phyloP scores from a whole-genome alignment of 1,140 invertebrate species.

The Drosophila suzukii region DNA sequence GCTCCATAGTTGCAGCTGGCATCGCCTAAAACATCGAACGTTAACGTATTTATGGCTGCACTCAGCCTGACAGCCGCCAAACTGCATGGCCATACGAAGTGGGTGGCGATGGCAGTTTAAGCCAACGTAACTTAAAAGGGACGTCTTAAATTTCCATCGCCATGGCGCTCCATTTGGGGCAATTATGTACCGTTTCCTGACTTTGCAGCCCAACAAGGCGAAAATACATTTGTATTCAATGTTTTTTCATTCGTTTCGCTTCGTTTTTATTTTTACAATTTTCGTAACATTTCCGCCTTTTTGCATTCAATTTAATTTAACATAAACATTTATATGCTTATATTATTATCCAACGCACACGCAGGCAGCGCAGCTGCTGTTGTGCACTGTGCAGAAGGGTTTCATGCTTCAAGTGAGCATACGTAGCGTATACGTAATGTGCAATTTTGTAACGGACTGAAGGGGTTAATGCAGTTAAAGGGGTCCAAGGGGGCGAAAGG shows the following conservation, averaged over 20 bases:
- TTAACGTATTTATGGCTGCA: conserved; percentile 79
- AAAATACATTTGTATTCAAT: conserved; percentile 39
- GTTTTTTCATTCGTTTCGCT: conserved; percentile 11
- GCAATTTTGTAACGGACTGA: conserved; percentile 62
- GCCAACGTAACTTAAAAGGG: conserved; percentile 36
- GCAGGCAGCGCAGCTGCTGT: conserved; percentile 39
- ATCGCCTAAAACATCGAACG: conserved; percentile 70
- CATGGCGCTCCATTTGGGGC: conserved; percentile 7
- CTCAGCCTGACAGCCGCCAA: conserved; percentile 68
- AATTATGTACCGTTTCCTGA: conserved; percentile 46
- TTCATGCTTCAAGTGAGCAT: conserved; percentile 79
- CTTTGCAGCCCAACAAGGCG: conserved; percentile 64
- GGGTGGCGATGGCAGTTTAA: conserved; percentile 19
- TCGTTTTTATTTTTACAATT: conserved; percentile 37
- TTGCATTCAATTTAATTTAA: conserved; percentile 82
- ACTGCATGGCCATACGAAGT: conserved; percentile 36
- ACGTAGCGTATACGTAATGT: conserved; percentile 78
- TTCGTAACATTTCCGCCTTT: conserved; percentile 77
- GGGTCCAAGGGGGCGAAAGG: neutral
- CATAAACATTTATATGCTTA: conserved; percentile 82
- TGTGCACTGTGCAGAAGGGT: conserved; percentile 72
- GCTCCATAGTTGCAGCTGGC: conserved; percentile 66
- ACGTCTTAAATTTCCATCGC: conserved; percentile 55
- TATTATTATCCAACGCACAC: conserved; percentile 68
- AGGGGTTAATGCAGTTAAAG: conserved; percentile 43